These are phyloP conservation scores for Spea multiplicata DNA, from an alignment of 2,113 vertebrate genomes.

Conservation along the genomic window DNA sequence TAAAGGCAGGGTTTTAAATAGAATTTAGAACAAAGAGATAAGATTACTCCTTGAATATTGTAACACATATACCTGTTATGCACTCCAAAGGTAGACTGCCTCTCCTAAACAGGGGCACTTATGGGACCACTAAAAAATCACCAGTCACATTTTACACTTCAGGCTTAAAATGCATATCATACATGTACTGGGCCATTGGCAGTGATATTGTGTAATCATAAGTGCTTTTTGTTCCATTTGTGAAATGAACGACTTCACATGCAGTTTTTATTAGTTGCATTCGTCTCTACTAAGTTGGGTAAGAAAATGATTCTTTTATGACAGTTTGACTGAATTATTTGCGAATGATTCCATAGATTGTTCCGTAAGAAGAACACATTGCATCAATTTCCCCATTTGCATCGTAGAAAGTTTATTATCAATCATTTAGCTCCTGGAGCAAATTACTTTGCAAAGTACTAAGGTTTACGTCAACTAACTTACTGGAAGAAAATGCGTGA, in stretches of 20 bases:
- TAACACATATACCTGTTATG: no score
- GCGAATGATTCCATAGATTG: conserved; percentile 22
- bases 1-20: no score
- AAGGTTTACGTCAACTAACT: conserved; percentile 29
- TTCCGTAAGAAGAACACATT: conserved; percentile 6
- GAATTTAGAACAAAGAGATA: no score
- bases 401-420: conserved; percentile 10
- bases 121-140: no score
- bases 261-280: conserved; percentile 12
- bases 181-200: background rate
- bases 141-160: background rate
- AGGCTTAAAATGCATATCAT: conserved; percentile 3
- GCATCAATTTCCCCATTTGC: conserved; percentile 26
- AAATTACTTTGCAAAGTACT: conserved; percentile 11
- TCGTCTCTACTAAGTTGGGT: conserved; percentile 9
- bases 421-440: conserved; percentile 20
- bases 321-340: conserved; percentile 15
- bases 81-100: no score
- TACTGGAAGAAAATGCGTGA: conserved; percentile 15
- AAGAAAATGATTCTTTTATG: conserved; percentile 14
- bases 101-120: no score
- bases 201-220: conserved; percentile 1
- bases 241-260: conserved; percentile 10
- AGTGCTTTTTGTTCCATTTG: conserved; percentile 8
- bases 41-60: no score